Evolutionary conservation across 2,888 invertebrate species (phyloP).

Genomic region (Alsophila aescularia): DNA sequence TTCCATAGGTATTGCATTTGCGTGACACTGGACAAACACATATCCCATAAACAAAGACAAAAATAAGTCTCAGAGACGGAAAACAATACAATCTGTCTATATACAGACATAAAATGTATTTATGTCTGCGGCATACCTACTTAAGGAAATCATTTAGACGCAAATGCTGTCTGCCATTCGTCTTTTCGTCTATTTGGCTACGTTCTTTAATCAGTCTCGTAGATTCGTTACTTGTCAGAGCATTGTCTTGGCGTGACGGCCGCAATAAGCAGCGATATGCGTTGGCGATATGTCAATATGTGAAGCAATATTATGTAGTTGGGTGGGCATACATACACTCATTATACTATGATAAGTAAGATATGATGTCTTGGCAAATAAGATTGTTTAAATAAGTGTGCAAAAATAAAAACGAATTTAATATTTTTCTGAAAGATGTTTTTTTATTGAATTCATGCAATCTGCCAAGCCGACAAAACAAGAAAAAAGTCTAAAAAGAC

Average conservation of each 20-base stretch:
- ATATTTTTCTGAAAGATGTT: no score
- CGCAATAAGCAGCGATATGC: background rate
- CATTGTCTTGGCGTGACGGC: constrained; percentile 5
- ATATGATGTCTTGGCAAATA: background rate
- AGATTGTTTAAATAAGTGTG: no score
- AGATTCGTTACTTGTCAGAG: constrained; percentile 2
- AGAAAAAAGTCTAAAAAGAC: no score
- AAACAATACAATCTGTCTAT: constrained; percentile 37
- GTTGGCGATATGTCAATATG: background rate
- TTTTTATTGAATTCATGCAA: no score
- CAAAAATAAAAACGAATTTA: no score
- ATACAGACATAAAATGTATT: constrained; percentile 20
- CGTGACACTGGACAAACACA: background rate
- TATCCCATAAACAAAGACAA: constrained; percentile 14
- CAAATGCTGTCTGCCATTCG: constrained; percentile 24
- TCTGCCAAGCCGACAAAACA: no score
- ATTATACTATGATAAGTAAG: background rate
- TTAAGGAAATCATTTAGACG: constrained; percentile 24
- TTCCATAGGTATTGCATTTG: constrained; percentile 4
- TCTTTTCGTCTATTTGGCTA: constrained; percentile 16
- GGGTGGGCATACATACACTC: background rate
- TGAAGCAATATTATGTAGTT: background rate
- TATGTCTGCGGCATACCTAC: constrained; percentile 14
- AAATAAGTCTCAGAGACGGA: constrained; percentile 19
- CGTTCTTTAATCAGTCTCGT: constrained; percentile 9